Conservation (phyloP, 2,888 invertebrate genomes). For the Taphrorychus bicolor region DNA sequence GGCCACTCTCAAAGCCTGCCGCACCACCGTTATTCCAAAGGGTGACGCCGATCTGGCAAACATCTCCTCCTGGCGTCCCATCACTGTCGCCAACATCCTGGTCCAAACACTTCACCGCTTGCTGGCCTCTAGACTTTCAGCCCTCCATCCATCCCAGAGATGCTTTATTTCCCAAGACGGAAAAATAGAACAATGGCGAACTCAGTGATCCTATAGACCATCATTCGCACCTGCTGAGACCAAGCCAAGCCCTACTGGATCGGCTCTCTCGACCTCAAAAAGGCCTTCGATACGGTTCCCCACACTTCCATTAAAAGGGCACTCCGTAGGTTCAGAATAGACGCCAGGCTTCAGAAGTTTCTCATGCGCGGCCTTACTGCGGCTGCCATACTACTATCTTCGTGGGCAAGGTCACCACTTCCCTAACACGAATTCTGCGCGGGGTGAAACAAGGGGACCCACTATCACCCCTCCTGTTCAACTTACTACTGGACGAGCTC, state of each 20-base stretch:
- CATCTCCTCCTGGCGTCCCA: conserved; percentile 34
- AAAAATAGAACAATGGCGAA: conserved; percentile 37
- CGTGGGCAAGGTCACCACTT: not conserved
- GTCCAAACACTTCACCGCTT: conserved; percentile 29
- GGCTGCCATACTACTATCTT: not conserved
- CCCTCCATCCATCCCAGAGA: conserved; percentile 19
- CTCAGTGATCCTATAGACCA: conserved; percentile 1
- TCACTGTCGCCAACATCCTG: conserved; percentile 31
- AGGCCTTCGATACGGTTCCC: conserved; percentile 42
- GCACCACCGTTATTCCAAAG: conserved; percentile 41
- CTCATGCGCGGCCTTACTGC: conserved; percentile 4
- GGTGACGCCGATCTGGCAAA: conserved; percentile 9
- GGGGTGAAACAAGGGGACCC: conserved; percentile 27
- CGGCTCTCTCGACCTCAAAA: conserved; percentile 35
- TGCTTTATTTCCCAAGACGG: conserved; percentile 23
- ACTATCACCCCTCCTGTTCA: conserved; percentile 34
- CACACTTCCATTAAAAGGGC: conserved; percentile 37
- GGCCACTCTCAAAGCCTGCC: not conserved
- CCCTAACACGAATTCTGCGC: conserved; percentile 12
- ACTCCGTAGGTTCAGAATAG: conserved; percentile 9
- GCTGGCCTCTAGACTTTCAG: conserved; percentile 8
- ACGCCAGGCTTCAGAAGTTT: not conserved
- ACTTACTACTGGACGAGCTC: conserved; percentile 25
- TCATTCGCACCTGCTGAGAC: not conserved
- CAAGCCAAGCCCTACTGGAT: conserved; percentile 21